Conservation (phyloP, 2,113 vertebrate species). For the Nothocercus julius region DNA sequence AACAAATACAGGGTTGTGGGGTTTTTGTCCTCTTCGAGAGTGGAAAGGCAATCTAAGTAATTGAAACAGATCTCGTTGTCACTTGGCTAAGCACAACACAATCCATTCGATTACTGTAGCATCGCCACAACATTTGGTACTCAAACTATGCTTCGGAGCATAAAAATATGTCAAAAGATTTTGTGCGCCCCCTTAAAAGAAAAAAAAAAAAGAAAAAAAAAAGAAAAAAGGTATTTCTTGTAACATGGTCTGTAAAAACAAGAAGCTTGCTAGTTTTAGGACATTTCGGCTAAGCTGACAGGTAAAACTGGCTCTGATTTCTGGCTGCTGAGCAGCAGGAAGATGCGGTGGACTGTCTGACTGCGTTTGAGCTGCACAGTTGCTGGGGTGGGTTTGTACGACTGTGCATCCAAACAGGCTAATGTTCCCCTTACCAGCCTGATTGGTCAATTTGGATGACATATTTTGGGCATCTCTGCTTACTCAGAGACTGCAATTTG, state of each 20-base stretch:
- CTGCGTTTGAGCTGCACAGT: slow-evolving; percentile 7
- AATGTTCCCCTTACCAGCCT: slow-evolving; percentile 49
- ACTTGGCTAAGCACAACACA: not conserved
- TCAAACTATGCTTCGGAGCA: not conserved
- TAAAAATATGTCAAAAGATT: not conserved
- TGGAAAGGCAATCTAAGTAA: not conserved
- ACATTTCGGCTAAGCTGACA: not conserved
- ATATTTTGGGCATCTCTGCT: slow-evolving; percentile 79
- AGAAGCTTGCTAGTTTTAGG: not conserved
- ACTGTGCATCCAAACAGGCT: slow-evolving; percentile 8
- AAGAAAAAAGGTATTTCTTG: not conserved
- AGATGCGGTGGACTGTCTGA: not conserved
- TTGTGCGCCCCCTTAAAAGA: not conserved
- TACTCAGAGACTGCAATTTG: slow-evolving; percentile 73
- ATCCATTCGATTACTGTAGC: not conserved
- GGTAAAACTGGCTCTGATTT: not conserved
- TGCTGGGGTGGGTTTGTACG: slow-evolving; percentile 27
- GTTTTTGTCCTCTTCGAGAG: not conserved
- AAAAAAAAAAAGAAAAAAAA: fast-evolving
- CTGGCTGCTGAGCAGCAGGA: not conserved
- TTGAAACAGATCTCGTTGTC: not conserved
- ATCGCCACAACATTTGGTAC: not conserved
- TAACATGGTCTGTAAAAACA: not conserved
- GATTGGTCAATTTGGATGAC: slow-evolving; percentile 79
- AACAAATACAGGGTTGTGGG: not conserved